Percentiles rank a stretch among this genome's conserved stretches.
phyloP scores from a whole-genome alignment of 1,140 invertebrate genomes.

The Apis laboriosa region DNA sequence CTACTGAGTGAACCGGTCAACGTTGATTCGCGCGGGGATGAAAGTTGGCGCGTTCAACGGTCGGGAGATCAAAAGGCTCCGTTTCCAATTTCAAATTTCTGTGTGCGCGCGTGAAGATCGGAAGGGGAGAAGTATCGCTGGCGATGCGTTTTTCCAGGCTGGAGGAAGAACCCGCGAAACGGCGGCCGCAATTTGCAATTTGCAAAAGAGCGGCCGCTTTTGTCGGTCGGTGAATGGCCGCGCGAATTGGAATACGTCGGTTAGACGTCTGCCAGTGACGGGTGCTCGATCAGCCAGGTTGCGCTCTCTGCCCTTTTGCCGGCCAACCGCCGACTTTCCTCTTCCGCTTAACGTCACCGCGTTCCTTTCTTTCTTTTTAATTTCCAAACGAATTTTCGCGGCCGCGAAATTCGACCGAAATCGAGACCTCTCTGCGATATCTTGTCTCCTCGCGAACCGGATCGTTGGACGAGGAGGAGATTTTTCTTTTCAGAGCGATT shows the following conservation, averaged over 20 bases:
- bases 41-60: neutral
- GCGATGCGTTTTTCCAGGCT: constrained; percentile 1
- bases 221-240: constrained; percentile 52
- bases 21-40: neutral
- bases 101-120: constrained; percentile 8
- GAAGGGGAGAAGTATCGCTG: constrained; percentile 18
- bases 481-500: too few relatives aligned
- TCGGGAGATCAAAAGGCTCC: constrained; percentile 6
- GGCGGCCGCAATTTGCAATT: constrained; percentile 45
- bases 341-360: neutral
- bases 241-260: constrained; percentile 57
- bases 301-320: constrained; percentile 44
- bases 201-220: constrained; percentile 58
- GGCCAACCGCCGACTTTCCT: constrained; percentile 21
- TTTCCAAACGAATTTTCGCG: constrained; percentile 21
- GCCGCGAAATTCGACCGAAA: neutral
- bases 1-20: neutral
- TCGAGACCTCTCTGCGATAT: neutral
- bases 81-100: neutral
- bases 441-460: neutral
- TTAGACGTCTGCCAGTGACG: constrained; percentile 59
- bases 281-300: constrained; percentile 56
- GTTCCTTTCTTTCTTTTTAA: constrained; percentile 13
- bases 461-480: neutral
- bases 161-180: neutral